A percentile compares a stretch with the other conserved stretches of the same genome.
phyloP scores from a whole-genome alignment of 1,140 invertebrate genomes.

The Pseudomyrmex sp. region DNA sequence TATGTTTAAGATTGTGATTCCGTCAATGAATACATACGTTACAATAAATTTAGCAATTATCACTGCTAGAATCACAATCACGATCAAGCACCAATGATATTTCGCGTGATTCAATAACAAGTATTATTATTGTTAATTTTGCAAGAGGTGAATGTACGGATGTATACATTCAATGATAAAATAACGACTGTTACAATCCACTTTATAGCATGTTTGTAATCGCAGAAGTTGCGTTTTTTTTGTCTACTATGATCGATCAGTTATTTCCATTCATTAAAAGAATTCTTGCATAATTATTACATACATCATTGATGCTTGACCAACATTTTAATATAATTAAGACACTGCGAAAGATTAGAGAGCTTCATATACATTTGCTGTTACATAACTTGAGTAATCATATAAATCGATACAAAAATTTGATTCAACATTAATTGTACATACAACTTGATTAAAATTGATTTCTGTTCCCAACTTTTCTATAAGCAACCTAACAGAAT shows the following conservation, averaged over 20 bases:
- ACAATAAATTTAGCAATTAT: slow-evolving; percentile 67
- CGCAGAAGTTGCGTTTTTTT: too few relatives aligned
- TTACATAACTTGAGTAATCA: background rate
- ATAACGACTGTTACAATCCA: background rate
- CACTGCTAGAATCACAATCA: slow-evolving; percentile 72
- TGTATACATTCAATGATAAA: slow-evolving; percentile 22
- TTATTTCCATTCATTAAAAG: slow-evolving; percentile 10
- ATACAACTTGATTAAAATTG: slow-evolving; percentile 26
- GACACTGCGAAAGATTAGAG: slow-evolving; percentile 70
- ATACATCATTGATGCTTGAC: slow-evolving; percentile 70
- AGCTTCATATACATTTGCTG: slow-evolving; percentile 28
- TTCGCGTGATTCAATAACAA: background rate
- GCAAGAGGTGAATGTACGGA: slow-evolving; percentile 40
- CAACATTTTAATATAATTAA: slow-evolving; percentile 63
- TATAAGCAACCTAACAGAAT: background rate
- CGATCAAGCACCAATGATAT: slow-evolving; percentile 73
- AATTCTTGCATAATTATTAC: slow-evolving; percentile 35
- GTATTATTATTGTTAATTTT: slow-evolving; percentile 15
- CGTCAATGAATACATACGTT: slow-evolving; percentile 69
- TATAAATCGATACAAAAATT: background rate
- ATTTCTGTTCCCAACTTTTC: background rate
- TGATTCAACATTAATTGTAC: too few relatives aligned
- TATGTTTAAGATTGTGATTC: slow-evolving; percentile 62
- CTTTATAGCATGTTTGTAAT: too few relatives aligned
- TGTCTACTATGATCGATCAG: background rate